Base-by-base conservation (phyloP, 2,113 vertebrate species). In the Marcusenius ussheri region DNA sequence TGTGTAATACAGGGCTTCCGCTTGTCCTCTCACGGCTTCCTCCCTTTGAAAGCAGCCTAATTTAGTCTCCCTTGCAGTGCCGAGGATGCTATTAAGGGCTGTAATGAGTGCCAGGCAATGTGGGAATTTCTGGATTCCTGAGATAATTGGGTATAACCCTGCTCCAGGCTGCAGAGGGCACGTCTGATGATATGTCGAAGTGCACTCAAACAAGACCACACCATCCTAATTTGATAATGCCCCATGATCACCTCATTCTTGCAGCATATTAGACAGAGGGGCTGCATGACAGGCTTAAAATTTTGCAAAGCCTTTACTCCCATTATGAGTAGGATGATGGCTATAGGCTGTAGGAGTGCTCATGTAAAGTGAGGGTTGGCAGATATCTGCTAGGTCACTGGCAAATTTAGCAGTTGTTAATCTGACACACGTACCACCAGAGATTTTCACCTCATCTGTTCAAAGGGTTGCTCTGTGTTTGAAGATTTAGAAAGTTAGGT, bases 41-140 rank as follows among this genome's bases (percentile, higher is more conserved):
- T 89, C 88, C 35, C n/a, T 89, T 53, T 53, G 88, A 89, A 56
- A 56, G 88, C 49, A 56, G 49, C 88, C 88, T 83, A 21, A 53
- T 83, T 89, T 83, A 56, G 70, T 13, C 31, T 45, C 35, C 49
- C 45, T 49, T 24, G 31, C 70, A 39, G 47, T 47, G 66, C 66
- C 47, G 88, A 53, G 88, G 50, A 47, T 88, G 88, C 50, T 83
- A 51, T 56, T 80, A 53, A 21, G 51, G 74, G 74, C 35, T 24
- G 49, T 89, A 83, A 89, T 83, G 88, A 83, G 88, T 39, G 74
- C 88, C 74, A 51, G 49, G 31, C 49, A 51, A 89, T 51, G 56
- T 47, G 88, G 88, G 88, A 88, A 74, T 88, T 88, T 70, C 35
- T 88, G 58, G 58, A 88, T 62, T 74, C 62, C 88, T 88, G 88